These are phyloP conservation scores for Siphlonurus alternatus DNA, from an alignment of 2,888 invertebrate genomes.

Conservation along the genomic window DNA sequence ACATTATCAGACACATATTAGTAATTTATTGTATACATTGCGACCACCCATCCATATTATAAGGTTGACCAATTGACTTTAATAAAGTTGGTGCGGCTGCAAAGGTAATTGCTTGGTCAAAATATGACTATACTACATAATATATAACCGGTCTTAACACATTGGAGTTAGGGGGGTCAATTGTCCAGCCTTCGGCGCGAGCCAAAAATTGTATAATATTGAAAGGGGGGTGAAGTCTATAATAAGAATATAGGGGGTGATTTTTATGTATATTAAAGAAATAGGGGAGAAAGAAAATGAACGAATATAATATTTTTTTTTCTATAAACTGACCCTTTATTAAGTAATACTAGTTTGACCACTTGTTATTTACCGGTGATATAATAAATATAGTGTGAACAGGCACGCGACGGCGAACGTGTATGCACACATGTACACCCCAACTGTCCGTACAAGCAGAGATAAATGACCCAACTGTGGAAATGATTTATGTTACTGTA, in stretches of 20 bases:
- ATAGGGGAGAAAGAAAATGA: neutral
- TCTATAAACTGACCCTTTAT: neutral
- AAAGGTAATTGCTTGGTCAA: conserved; percentile 1
- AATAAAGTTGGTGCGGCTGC: neutral
- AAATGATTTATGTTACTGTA: neutral
- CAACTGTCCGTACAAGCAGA: neutral
- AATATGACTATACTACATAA: neutral
- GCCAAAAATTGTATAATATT: neutral
- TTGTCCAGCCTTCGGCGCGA: neutral
- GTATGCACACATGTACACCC: neutral
- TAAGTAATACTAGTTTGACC: neutral
- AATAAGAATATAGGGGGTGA: neutral
- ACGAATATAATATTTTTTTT: too few relatives aligned
- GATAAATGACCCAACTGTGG: neutral
- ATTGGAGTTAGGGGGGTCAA: neutral
- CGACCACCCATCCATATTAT: neutral
- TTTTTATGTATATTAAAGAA: neutral
- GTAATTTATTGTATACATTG: too few relatives aligned
- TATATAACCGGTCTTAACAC: neutral
- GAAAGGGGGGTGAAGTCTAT: neutral
- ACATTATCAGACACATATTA: neutral
- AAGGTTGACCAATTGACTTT: conserved; percentile 1
- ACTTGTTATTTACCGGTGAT: neutral
- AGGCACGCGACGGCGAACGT: neutral
- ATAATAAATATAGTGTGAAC: neutral